A percentile compares a stretch with the other conserved stretches of the same genome.
phyloP scores from a whole-genome alignment of 2,888 invertebrate species.

The Napeogenes sylphis region DNA sequence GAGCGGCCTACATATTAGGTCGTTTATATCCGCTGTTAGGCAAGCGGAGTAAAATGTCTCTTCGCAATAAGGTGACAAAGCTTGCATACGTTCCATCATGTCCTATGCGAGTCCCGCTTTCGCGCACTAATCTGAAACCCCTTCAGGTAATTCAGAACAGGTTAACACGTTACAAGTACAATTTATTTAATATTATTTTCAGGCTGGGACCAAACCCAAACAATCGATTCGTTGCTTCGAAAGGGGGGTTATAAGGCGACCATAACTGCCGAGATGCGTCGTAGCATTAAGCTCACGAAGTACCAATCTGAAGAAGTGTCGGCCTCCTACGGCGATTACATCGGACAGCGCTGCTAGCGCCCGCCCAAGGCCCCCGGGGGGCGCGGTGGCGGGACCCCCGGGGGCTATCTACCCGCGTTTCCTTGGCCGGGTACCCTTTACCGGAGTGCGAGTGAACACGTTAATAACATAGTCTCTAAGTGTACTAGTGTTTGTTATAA shows the following conservation, averaged over 20 bases:
- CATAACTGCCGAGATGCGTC: conserved; percentile 91
- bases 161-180: background rate
- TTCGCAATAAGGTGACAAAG: too few relatives aligned
- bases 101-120: too few relatives aligned
- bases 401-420: conserved; percentile 76
- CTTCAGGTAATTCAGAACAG: too few relatives aligned
- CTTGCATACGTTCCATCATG: too few relatives aligned
- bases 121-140: too few relatives aligned
- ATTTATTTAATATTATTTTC: conserved; percentile 36
- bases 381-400: conserved; percentile 28
- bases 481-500: conserved; percentile 52
- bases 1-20: too few relatives aligned
- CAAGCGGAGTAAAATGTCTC: too few relatives aligned
- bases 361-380: conserved; percentile 60
- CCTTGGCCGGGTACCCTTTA: conserved; percentile 29
- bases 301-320: conserved; percentile 98
- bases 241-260: conserved; percentile 97
- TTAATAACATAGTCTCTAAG: conserved; percentile 62
- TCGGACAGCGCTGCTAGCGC: conserved; percentile 86
- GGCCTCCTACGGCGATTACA: conserved; percentile 90
- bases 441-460: conserved; percentile 40
- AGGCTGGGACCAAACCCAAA: conserved; percentile 99
- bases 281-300: conserved; percentile 94
- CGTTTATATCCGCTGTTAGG: too few relatives aligned
- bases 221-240: conserved; percentile 96